Conservation (phyloP, 2,888 invertebrate genomes). For the Hipparchia semele region DNA sequence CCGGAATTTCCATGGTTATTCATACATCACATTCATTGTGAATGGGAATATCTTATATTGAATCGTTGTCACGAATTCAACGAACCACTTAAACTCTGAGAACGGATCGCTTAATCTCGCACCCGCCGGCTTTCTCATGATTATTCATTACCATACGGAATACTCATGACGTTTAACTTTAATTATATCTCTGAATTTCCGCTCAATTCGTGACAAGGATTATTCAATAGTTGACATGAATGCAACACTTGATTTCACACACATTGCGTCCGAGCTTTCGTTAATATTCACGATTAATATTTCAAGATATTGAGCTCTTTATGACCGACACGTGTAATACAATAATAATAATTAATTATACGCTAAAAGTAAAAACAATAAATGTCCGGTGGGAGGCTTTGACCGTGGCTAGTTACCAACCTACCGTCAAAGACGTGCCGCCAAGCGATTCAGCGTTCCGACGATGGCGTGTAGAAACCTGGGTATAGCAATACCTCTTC, state of each 20-base stretch:
- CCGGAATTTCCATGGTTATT: slow-evolving; percentile 5
- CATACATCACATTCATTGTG: background rate
- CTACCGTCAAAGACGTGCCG: too few species aligned
- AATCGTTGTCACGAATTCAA: slow-evolving; percentile 6
- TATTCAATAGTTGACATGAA: slow-evolving; percentile 14
- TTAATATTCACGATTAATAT: background rate
- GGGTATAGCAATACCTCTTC: too few species aligned
- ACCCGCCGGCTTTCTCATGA: background rate
- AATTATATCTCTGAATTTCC: slow-evolving; percentile 1
- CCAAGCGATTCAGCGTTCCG: too few species aligned
- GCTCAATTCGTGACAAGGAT: slow-evolving; percentile 1
- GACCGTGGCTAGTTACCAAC: too few species aligned
- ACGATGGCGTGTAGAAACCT: too few species aligned
- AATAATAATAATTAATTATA: too few species aligned
- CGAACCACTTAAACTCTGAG: slow-evolving; percentile 4
- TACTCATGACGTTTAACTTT: background rate
- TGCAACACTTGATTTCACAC: background rate
- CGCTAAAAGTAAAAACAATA: too few species aligned
- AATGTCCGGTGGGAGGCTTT: too few species aligned
- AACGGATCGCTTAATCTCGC: background rate
- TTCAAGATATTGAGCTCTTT: background rate
- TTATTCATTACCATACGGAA: slow-evolving; percentile 4
- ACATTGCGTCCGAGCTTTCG: background rate
- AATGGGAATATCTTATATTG: background rate
- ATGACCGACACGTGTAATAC: too few species aligned